These are phyloP conservation scores for Dendrocopos noguchii DNA, from an alignment of 2,113 vertebrate species.

Conservation along the genomic window DNA sequence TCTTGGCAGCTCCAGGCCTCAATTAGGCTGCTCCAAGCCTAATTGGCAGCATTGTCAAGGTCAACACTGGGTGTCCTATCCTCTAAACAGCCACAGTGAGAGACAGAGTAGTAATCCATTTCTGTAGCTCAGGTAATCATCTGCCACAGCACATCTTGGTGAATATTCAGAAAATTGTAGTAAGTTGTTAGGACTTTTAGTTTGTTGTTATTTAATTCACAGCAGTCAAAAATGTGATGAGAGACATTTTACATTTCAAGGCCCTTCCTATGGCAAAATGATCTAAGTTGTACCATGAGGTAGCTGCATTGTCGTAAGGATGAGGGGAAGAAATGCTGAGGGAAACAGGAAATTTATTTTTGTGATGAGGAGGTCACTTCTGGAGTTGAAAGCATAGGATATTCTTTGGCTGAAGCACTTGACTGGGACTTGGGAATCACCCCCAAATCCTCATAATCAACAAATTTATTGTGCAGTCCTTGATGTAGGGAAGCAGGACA, in stretches of 20 bases:
- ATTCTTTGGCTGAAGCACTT: not conserved
- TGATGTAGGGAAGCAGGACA: not conserved
- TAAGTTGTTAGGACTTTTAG: not conserved
- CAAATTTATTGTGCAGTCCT: not conserved
- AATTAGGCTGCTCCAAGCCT: too few species aligned
- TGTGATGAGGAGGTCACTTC: not conserved
- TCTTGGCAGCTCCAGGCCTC: too few species aligned
- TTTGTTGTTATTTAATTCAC: not conserved
- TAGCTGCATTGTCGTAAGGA: not conserved
- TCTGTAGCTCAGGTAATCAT: not conserved
- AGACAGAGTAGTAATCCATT: not conserved
- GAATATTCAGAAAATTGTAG: not conserved
- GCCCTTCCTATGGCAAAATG: not conserved
- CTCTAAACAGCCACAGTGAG: not conserved
- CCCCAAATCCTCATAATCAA: not conserved
- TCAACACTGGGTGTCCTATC: too few species aligned
- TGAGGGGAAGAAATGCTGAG: not conserved
- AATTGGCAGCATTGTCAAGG: too few species aligned
- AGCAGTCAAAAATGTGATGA: not conserved
- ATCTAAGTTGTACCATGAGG: not conserved
- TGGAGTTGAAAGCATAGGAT: not conserved
- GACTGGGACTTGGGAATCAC: not conserved
- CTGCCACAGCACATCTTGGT: not conserved
- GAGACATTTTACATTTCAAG: not conserved
- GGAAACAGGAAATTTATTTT: not conserved